Evolutionary conservation across 1,140 invertebrate species (phyloP).

Genomic region (Cyclargus thomasi): DNA sequence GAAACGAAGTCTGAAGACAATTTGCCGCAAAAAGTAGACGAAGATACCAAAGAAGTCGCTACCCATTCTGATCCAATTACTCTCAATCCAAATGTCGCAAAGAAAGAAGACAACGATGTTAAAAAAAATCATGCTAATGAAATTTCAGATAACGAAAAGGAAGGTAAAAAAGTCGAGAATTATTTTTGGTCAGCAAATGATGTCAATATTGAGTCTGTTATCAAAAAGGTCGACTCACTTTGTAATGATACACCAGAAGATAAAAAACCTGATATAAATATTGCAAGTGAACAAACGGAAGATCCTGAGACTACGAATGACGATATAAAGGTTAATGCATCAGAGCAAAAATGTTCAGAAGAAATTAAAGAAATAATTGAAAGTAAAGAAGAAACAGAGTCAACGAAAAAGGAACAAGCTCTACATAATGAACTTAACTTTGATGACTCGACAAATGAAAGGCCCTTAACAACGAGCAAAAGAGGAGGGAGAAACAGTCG

Average conservation of each 20-base stretch:
- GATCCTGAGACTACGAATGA: background rate
- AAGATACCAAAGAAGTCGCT: slow-evolving; percentile 22
- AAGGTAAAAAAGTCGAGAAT: slow-evolving; percentile 77
- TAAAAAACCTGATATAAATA: slow-evolving; percentile 31
- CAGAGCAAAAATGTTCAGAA: slow-evolving; percentile 5
- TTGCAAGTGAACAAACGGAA: background rate
- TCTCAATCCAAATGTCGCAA: background rate
- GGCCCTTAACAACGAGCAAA: slow-evolving; percentile 41
- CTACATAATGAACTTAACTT: slow-evolving; percentile 33
- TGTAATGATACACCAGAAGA: slow-evolving; percentile 56
- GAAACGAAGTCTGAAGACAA: background rate
- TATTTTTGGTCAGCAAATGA: slow-evolving; percentile 86
- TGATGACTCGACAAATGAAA: slow-evolving; percentile 34
- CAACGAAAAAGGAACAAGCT: slow-evolving; percentile 22
- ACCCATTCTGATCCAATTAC: background rate
- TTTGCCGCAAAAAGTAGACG: slow-evolving; percentile 12
- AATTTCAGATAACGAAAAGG: slow-evolving; percentile 34
- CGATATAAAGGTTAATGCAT: background rate
- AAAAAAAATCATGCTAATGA: slow-evolving; percentile 17
- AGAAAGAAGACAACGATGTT: slow-evolving; percentile 21
- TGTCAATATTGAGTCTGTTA: slow-evolving; percentile 85
- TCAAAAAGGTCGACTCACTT: slow-evolving; percentile 83
- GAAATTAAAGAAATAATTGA: slow-evolving; percentile 15
- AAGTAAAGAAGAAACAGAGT: slow-evolving; percentile 17
- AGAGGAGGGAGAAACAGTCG: slow-evolving; percentile 73